Base-by-base conservation (phyloP, 2,113 vertebrate species). In the Ptyas mucosa region DNA sequence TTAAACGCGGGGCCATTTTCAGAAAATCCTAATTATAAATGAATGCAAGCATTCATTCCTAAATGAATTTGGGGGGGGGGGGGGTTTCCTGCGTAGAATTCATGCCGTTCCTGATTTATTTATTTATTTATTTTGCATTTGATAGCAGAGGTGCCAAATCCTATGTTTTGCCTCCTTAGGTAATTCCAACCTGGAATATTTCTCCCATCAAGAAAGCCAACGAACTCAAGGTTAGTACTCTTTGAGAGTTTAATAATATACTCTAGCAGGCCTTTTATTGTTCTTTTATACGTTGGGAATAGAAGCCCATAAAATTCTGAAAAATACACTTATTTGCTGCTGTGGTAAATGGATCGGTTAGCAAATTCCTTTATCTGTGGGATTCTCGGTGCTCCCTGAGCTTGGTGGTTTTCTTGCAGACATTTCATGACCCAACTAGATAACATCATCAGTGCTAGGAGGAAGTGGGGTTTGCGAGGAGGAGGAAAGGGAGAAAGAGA, bases 151-250 rank as follows among this genome's bases (percentile, higher is more conserved):
- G 2, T 55, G 29, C 61, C 89, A 2, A 46, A 9, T 5, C 9
- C 34, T 43, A 8, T 0, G 43, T 39, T 2, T 96, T 64, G 87
- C 93, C 8, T 96, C 94, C 89, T 81, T 61, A 99, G 99, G 99
- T 99, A 69, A 99, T 99, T 94, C 99, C 99, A 18, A 98, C 98
- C 0, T 99, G 99, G 99, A 99, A 99, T 96, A 99, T 99, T 94
- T 99, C 99, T 58, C 99, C 99, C 21, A 99, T 99, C 95, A 99
- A 99, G 98, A 99, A 99, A 95, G 97, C 97, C 34, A 97, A 95
- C 5, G 98, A 98, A 69, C 75, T 96, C 81, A 98, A 98, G 98
- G 98, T 98, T 89, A 97, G 95, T 8, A 1, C n/a, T 18, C n/a
- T 4, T 5, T 64, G 29, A 18, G n/a, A 3, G 18, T n/a, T 81